Conservation (phyloP, 2,113 vertebrate species). For the Daubentonia madagascariensis region DNA sequence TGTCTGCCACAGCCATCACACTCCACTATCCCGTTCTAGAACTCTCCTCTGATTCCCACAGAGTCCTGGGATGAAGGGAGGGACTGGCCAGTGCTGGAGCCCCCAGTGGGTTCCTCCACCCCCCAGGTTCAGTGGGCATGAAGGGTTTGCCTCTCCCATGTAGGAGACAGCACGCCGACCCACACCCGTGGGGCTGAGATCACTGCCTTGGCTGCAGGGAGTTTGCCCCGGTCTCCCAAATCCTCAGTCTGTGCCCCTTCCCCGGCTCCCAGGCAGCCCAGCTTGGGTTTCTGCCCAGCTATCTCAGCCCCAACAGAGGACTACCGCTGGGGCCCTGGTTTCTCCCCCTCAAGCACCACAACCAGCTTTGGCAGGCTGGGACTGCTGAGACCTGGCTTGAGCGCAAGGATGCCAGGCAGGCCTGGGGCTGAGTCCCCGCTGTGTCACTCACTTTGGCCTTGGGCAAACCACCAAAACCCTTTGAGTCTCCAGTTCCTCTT, state of each 20-base stretch:
- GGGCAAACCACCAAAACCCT: background rate
- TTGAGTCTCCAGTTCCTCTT: background rate
- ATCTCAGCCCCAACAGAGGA: background rate
- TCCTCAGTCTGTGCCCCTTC: background rate
- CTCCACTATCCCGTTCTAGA: background rate
- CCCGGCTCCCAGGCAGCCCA: background rate
- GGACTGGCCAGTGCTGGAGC: accelerated
- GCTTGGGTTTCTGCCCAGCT: background rate
- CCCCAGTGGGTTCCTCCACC: accelerated
- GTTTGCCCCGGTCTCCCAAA: background rate
- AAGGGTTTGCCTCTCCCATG: background rate
- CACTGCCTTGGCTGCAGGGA: background rate
- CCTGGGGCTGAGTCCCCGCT: background rate
- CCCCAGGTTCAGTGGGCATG: background rate
- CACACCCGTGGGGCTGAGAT: background rate
- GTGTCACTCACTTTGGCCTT: background rate
- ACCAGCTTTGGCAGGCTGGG: background rate
- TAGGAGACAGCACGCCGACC: too few species aligned
- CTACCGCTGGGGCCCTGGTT: background rate
- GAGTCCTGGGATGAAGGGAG: background rate
- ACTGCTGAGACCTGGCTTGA: background rate
- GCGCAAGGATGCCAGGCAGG: background rate
- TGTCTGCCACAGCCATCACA: background rate
- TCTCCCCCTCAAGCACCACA: background rate
- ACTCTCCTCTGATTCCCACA: background rate